These are phyloP conservation scores for Zaprionus tsacasi DNA, from an alignment of 1,140 invertebrate genomes.

Conservation along the genomic window DNA sequence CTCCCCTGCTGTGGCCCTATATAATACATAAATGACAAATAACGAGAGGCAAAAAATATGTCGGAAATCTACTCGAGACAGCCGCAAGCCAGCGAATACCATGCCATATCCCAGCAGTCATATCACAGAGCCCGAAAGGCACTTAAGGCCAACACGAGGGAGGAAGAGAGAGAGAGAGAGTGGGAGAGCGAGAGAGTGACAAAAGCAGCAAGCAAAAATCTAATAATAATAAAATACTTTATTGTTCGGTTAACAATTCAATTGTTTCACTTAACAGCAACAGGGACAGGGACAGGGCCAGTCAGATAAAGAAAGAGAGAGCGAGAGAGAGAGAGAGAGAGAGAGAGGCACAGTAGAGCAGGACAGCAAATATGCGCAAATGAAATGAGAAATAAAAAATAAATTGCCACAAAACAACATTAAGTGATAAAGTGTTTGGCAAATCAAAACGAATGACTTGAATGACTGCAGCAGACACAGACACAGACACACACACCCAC, in stretches of 20 bases:
- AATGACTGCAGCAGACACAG: conserved; percentile 22
- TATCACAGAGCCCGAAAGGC: conserved; percentile 30
- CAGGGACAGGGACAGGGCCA: background rate
- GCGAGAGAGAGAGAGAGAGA: background rate
- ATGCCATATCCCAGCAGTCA: conserved; percentile 33
- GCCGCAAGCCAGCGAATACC: conserved; percentile 57
- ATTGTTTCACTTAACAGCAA: conserved; percentile 80
- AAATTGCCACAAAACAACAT: conserved; percentile 69
- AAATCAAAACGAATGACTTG: conserved; percentile 71
- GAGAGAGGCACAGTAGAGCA: conserved; percentile 43
- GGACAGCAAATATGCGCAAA: conserved; percentile 23
- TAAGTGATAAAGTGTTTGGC: conserved; percentile 78
- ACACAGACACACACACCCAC: background rate
- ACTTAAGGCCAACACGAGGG: conserved; percentile 27
- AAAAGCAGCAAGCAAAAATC: conserved; percentile 73
- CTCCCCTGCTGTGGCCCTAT: background rate
- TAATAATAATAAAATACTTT: conserved; percentile 83
- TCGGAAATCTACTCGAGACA: conserved; percentile 77
- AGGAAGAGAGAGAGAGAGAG: background rate
- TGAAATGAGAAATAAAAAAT: conserved; percentile 58
- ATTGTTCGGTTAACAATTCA: conserved; percentile 82
- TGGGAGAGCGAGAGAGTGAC: conserved; percentile 19
- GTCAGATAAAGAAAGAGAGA: background rate
- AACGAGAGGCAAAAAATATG: conserved; percentile 74
- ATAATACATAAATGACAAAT: conserved; percentile 78